Conservation (phyloP, 2,797 vertebrate genomes). For the Syngnathus acus region DNA sequence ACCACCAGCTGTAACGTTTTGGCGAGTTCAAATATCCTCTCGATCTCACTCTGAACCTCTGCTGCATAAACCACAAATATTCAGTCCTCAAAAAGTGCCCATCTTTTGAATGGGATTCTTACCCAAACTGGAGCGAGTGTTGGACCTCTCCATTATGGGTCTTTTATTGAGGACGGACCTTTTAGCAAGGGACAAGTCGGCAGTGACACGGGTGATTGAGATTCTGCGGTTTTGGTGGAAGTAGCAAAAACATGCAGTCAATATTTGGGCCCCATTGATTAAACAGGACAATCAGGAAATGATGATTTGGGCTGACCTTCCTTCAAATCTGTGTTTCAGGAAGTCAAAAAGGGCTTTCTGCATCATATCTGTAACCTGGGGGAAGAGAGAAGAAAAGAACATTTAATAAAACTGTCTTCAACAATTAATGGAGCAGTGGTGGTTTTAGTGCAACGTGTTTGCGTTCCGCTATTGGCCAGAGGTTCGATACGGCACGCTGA, state of each 20-base stretch:
- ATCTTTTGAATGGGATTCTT: slow-evolving; percentile 7
- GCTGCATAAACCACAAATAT: slow-evolving; percentile 59
- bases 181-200: slow-evolving; percentile 91
- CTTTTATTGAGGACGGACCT: slow-evolving; percentile 94
- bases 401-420: background rate
- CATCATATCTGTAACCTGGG: slow-evolving; percentile 96
- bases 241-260: background rate
- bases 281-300: too few species aligned
- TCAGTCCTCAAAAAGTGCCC: background rate
- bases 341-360: slow-evolving; percentile 98
- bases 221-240: slow-evolving; percentile 67
- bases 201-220: slow-evolving; percentile 92
- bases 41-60: slow-evolving; percentile 94
- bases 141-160: slow-evolving; percentile 91
- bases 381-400: background rate
- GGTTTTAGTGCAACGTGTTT: slow-evolving; percentile 3
- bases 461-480: slow-evolving; percentile 7
- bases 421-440: too few species aligned
- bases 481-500: slow-evolving; percentile 46
- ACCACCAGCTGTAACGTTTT: slow-evolving; percentile 92
- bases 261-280: background rate
- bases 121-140: slow-evolving; percentile 91
- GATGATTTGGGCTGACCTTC: slow-evolving; percentile 74
- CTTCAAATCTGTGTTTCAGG: slow-evolving; percentile 93
- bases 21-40: slow-evolving; percentile 93